Conservation (phyloP, 64 coral and sea anemone genomes). For the Porites australiensis region DNA sequence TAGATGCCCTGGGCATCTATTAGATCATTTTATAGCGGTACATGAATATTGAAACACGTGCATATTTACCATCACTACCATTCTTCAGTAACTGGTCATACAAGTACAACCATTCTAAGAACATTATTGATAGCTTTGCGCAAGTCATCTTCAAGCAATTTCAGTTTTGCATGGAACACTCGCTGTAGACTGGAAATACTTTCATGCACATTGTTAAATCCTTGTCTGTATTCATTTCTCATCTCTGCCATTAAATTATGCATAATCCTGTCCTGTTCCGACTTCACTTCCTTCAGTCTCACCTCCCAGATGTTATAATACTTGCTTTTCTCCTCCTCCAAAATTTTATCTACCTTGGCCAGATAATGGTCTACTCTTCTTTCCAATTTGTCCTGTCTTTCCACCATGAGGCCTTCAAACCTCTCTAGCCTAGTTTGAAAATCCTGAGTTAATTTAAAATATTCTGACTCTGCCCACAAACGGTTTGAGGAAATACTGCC, state of each 20-base stretch:
- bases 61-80: not conserved
- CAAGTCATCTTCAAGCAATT: constrained; percentile 86
- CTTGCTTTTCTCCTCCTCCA: constrained; percentile 78
- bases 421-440: constrained; percentile 73
- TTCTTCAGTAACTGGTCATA: not conserved
- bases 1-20: too few relatives aligned
- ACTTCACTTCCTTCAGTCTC: constrained; percentile 75
- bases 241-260: constrained; percentile 39
- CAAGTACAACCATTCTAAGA: constrained; percentile 87
- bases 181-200: constrained; percentile 88
- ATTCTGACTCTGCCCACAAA: constrained; percentile 83
- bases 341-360: constrained; percentile 83
- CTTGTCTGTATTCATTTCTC: constrained; percentile 83
- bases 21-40: too few relatives aligned
- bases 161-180: constrained; percentile 84
- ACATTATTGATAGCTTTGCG: constrained; percentile 95
- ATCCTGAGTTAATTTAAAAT: constrained; percentile 75
- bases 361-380: constrained; percentile 72
- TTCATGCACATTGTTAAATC: constrained; percentile 91
- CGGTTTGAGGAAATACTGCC: constrained; percentile 74
- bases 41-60: too few relatives aligned
- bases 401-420: constrained; percentile 73
- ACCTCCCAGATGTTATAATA: constrained; percentile 87
- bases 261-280: constrained; percentile 72
- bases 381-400: constrained; percentile 83